Conservation (phyloP, 2,888 invertebrate genomes). For the Euphydryas editha region DNA sequence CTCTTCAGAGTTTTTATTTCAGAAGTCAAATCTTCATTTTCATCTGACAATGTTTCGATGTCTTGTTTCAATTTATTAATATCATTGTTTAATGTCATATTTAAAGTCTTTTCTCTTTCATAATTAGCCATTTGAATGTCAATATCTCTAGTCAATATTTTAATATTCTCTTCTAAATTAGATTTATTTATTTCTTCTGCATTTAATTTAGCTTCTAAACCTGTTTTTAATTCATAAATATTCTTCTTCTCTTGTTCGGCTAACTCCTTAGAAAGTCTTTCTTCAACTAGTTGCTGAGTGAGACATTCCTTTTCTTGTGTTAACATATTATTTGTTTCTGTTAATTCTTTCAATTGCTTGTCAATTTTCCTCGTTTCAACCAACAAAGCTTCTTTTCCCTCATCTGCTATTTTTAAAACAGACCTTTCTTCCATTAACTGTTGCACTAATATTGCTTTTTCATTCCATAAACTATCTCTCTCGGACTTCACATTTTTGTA, state of each 20-base stretch:
- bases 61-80: conserved; percentile 20
- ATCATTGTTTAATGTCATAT: conserved; percentile 11
- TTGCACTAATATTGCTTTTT: conserved; percentile 46
- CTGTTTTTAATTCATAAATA: conserved; percentile 35
- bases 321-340: conserved; percentile 31
- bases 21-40: conserved; percentile 30
- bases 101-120: conserved; percentile 13
- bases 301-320: conserved; percentile 54
- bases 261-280: conserved; percentile 51
- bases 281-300: conserved; percentile 54
- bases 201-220: conserved; percentile 29
- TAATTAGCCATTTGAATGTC: conserved; percentile 7
- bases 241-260: conserved; percentile 53
- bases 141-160: conserved; percentile 17
- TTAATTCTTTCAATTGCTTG: conserved; percentile 25
- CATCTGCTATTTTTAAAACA: conserved; percentile 46
- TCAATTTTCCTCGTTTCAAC: conserved; percentile 42
- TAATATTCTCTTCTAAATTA: conserved; percentile 20
- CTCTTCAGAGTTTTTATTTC: conserved; percentile 22
- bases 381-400: conserved; percentile 39
- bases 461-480: conserved; percentile 44
- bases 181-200: conserved; percentile 7
- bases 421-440: conserved; percentile 48
- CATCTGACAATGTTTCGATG: conserved; percentile 18
- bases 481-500: conserved; percentile 44